Conservation (phyloP, 2,888 invertebrate genomes). For the Hermaeophaga mercurialis region DNA sequence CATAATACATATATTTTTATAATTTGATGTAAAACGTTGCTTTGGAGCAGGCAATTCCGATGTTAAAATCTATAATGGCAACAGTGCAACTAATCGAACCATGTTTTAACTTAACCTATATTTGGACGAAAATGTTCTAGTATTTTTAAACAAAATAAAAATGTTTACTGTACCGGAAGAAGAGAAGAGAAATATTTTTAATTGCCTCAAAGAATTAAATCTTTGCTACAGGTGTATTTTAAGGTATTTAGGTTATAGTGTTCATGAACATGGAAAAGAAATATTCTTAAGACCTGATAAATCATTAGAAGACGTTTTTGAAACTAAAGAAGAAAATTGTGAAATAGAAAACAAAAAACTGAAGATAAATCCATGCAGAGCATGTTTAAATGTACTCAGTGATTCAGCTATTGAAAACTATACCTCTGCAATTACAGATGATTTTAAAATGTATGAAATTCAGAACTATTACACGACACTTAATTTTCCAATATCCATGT, state of each 20-base stretch:
- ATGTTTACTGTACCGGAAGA: conserved; percentile 4
- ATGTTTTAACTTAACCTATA: too few relatives aligned
- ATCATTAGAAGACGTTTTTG: conserved; percentile 11
- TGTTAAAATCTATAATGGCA: too few relatives aligned
- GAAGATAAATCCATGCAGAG: conserved; percentile 65
- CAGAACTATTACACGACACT: conserved; percentile 71
- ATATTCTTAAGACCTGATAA: conserved; percentile 25
- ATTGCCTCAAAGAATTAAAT: conserved; percentile 15
- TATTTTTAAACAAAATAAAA: too few relatives aligned
- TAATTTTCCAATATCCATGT: conserved; percentile 70
- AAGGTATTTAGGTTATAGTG: conserved; percentile 34
- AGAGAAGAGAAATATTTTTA: not conserved
- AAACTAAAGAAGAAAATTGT: conserved; percentile 6
- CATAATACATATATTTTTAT: too few relatives aligned
- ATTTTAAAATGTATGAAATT: conserved; percentile 65
- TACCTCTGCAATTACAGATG: conserved; percentile 61
- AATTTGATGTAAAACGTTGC: too few relatives aligned
- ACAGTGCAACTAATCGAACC: too few relatives aligned
- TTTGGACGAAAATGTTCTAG: too few relatives aligned
- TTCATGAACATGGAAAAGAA: conserved; percentile 22
- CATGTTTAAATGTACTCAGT: conserved; percentile 77
- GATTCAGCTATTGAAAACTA: conserved; percentile 60
- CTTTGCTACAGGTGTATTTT: conserved; percentile 38
- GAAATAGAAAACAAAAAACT: conserved; percentile 54
- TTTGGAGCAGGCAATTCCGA: too few relatives aligned